A percentile compares a stretch with the other conserved stretches of the same genome.
Evolutionary conservation across 1,140 invertebrate species (phyloP).

Genomic region (Tetranychus cinnabarinus): DNA sequence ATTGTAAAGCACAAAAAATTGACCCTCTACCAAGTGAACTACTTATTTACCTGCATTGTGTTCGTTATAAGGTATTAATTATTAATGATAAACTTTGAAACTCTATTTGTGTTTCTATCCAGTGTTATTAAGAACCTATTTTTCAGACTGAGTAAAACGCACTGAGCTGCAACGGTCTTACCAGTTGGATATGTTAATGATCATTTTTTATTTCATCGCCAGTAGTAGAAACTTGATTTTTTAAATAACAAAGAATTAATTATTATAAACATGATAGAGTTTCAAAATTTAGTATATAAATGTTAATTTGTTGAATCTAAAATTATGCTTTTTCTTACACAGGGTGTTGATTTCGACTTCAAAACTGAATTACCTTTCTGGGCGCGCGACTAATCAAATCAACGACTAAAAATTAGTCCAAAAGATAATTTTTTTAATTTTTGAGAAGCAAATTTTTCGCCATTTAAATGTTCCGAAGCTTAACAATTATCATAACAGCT

Average conservation of each 20-base stretch:
- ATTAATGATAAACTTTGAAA: not conserved
- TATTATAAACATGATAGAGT: too few species aligned
- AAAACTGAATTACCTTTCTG: not conserved
- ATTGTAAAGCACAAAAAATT: conserved; percentile 67
- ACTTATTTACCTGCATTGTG: conserved; percentile 84
- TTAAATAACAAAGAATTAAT: too few species aligned
- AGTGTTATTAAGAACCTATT: not conserved
- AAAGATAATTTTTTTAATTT: not conserved
- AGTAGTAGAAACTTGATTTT: too few species aligned
- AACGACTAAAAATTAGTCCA: not conserved
- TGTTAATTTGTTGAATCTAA: not conserved
- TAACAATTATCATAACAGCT: too few species aligned
- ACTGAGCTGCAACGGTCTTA: too few species aligned
- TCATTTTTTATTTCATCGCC: too few species aligned
- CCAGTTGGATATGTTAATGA: too few species aligned
- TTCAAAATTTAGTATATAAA: too few species aligned
- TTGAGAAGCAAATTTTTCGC: not conserved
- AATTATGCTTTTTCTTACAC: not conserved
- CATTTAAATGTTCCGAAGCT: too few species aligned
- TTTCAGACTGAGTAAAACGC: not conserved
- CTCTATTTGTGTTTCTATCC: not conserved
- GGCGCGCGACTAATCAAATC: not conserved
- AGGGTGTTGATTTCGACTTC: not conserved
- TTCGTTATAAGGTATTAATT: conserved; percentile 47
- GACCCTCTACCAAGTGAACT: conserved; percentile 72